phyloP scores from a whole-genome alignment of 2,113 vertebrate genomes.

The Tragelaphus scriptus region DNA sequence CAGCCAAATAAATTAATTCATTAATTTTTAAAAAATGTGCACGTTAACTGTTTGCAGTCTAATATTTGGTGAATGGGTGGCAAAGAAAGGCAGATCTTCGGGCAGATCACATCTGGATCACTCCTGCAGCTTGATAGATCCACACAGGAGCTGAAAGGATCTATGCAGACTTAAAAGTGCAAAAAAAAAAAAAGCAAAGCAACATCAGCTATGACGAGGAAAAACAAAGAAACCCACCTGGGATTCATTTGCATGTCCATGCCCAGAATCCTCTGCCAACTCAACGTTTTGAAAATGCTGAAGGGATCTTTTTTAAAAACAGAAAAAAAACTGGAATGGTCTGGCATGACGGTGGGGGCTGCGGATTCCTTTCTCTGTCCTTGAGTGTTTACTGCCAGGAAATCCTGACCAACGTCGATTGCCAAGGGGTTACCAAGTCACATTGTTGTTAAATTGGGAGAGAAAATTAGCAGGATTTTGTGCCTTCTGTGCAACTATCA shows the following conservation, averaged over 20 bases:
- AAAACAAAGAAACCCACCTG: background rate
- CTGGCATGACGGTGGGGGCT: conserved; percentile 42
- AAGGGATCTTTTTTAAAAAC: background rate
- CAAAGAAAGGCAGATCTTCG: background rate
- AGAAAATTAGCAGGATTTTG: conserved; percentile 72
- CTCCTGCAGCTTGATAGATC: background rate
- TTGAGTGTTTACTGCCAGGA: conserved; percentile 72
- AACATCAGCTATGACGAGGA: background rate
- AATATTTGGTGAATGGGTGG: background rate
- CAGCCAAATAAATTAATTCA: background rate
- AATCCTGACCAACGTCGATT: conserved; percentile 70
- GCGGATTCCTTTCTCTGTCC: conserved; percentile 55
- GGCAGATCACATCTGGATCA: background rate
- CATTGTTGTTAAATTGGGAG: conserved; percentile 74
- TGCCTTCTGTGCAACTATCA: conserved; percentile 64
- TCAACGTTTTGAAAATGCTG: conserved; percentile 22
- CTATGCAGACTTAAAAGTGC: background rate
- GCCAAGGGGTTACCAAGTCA: conserved; percentile 70
- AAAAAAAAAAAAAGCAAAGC: background rate
- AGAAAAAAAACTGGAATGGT: background rate
- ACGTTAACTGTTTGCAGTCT: background rate
- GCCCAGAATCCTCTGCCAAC: conserved; percentile 24
- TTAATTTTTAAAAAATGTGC: background rate
- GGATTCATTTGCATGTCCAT: conserved; percentile 18
- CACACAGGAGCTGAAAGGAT: background rate